Evolutionary conservation across 2,797 vertebrate genomes (phyloP).

Genomic region (Bovichtus variegatus): DNA sequence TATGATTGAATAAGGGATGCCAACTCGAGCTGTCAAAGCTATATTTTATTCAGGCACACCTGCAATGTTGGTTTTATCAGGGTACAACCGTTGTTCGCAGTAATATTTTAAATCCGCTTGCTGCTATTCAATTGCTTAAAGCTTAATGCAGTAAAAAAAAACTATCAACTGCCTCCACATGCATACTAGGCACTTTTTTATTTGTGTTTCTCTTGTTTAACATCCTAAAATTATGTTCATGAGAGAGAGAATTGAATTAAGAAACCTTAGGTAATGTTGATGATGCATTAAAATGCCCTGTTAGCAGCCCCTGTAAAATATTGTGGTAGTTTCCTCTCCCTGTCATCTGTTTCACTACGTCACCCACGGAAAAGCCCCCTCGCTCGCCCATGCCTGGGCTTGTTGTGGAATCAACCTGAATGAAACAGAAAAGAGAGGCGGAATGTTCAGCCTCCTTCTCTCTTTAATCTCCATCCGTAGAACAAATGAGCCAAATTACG

Average conservation of each 20-base stretch:
- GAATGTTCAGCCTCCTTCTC: constrained; percentile 64
- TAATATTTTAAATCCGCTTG: constrained; percentile 42
- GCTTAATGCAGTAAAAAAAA: constrained; percentile 37
- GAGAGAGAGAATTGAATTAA: constrained; percentile 35
- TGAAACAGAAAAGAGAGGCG: constrained; percentile 65
- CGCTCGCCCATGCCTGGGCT: constrained; percentile 52
- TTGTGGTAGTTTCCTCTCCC: constrained; percentile 61
- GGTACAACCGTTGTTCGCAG: constrained; percentile 20
- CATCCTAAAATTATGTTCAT: constrained; percentile 27
- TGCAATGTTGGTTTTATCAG: constrained; percentile 35
- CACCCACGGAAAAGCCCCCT: constrained; percentile 65
- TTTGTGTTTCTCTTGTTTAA: constrained; percentile 28
- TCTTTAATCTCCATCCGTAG: constrained; percentile 80
- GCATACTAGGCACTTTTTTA: constrained; percentile 6
- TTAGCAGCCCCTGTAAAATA: constrained; percentile 46
- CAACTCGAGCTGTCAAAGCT: constrained; percentile 35
- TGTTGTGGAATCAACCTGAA: constrained; percentile 72
- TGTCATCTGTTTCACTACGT: constrained; percentile 52
- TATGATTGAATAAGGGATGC: constrained; percentile 48
- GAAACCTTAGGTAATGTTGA: constrained; percentile 39
- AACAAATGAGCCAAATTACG: constrained; percentile 80
- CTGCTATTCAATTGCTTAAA: constrained; percentile 27
- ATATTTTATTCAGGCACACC: constrained; percentile 44
- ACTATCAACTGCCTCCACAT: constrained; percentile 19
- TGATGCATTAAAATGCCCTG: constrained; percentile 32